Base-by-base conservation (phyloP, 2,888 invertebrate genomes). In the Drosophila monieri region DNA sequence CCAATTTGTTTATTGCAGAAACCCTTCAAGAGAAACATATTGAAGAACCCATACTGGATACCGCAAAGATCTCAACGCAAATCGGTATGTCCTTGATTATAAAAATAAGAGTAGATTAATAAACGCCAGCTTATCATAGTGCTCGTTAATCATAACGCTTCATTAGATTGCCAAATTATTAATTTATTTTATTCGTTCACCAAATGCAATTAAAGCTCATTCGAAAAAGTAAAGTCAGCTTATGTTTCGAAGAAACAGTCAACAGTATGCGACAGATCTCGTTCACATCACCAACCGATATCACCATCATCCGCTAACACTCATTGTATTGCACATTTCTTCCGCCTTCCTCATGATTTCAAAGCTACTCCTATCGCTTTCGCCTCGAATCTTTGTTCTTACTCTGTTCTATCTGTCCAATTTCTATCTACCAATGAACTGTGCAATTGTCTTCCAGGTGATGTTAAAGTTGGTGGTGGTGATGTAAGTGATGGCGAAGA, bases 201-300 rank as follows among this genome's bases (percentile, higher is more conserved):
- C 9, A 73, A 86, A 79, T 78, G 85, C 86, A 88, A 88, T 87
- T 88, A 88, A 77, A 88, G 87, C 88, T 78, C 83, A 78, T 78
- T 76, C 73, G 64, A 66, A 67, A 55, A 70, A 71, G 59, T 60
- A 18, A 64, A 39, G 58, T 60, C 47, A 10, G 8, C 32, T 5
- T 21, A 23, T 23, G 21, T 23, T 23, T 23, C 21, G 5, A 23
- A 23, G 21, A 23, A 23, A 4, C 21, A 23, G 3, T 10, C 10
- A 12, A 43, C 10, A 21, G 21, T 12, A 21, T 54, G 25, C 35
- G 8, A 5, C 62, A 54, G 54, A 61, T 46, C 21, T 61, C 74
- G 76, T 61, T 68, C 60, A 64, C 53, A 55, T 80, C 86, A 88
- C 69, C 62, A 57, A 56, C 32, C 58, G 69, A 80, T 21, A 65